Evolutionary conservation across 2,113 vertebrate species (phyloP).

Genomic region (Callipepla californica): DNA sequence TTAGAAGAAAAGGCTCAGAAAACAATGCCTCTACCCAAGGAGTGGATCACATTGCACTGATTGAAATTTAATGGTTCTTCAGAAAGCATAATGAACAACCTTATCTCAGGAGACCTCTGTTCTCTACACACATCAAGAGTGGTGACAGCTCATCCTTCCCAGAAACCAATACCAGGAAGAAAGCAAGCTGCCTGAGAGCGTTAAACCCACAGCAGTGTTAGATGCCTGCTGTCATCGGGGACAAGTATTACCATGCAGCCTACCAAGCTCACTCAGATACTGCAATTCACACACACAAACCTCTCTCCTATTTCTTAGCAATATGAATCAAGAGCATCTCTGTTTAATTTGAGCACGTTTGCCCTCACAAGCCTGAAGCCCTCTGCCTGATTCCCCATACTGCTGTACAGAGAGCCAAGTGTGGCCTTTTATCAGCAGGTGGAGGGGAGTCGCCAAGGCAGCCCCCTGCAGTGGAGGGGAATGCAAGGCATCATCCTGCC

Average conservation of each 20-base stretch:
- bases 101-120: slow-evolving; percentile 75
- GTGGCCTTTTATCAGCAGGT: slow-evolving; percentile 23
- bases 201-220: background rate
- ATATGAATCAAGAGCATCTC: background rate
- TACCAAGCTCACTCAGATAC: background rate
- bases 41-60: slow-evolving; percentile 82
- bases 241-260: background rate
- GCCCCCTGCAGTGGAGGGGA: background rate
- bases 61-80: slow-evolving; percentile 89
- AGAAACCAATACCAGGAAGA: slow-evolving; percentile 38
- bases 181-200: background rate
- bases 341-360: background rate
- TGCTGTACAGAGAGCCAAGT: background rate
- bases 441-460: background rate
- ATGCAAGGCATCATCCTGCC: background rate
- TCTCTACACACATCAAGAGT: slow-evolving; percentile 47
- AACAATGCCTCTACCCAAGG: slow-evolving; percentile 56
- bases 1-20: slow-evolving; percentile 27
- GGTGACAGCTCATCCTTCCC: slow-evolving; percentile 45
- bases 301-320: background rate
- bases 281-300: background rate
- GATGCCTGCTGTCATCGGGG: slow-evolving; percentile 46
- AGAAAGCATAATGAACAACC: slow-evolving; percentile 85
- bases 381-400: background rate
- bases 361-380: background rate